Evolutionary conservation across 1,140 invertebrate species (phyloP).

Genomic region (Hirudo medicinalis): DNA sequence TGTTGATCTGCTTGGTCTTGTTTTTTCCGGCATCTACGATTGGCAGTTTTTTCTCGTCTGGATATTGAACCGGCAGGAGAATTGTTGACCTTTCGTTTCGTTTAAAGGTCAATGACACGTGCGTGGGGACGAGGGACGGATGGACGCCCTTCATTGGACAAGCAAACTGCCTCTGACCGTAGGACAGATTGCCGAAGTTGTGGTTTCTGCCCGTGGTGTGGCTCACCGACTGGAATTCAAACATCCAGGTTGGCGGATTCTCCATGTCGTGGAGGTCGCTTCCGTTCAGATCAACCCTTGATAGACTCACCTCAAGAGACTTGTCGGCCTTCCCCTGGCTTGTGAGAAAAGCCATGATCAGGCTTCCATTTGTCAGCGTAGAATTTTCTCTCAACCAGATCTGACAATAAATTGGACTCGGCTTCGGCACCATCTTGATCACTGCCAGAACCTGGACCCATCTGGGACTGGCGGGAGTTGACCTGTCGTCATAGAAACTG

Average conservation of each 20-base stretch:
- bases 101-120: conserved; percentile 9
- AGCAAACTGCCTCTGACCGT: conserved; percentile 11
- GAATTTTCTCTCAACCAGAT: background rate
- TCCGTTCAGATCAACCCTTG: no score
- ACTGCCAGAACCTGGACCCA: conserved; percentile 12
- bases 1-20: no score
- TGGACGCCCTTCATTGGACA: conserved; percentile 5
- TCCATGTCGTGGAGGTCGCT: background rate
- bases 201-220: conserved; percentile 11
- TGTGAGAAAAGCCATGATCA: no score
- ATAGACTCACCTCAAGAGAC: background rate
- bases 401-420: background rate
- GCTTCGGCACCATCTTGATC: background rate
- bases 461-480: background rate
- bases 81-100: background rate
- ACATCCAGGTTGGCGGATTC: background rate
- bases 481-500: conserved; percentile 13
- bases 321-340: background rate
- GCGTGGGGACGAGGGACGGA: background rate
- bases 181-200: conserved; percentile 5
- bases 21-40: no score
- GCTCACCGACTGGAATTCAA: no score
- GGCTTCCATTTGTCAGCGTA: no score
- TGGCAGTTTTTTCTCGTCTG: no score
- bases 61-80: background rate